These are phyloP conservation scores for Musca domestica DNA, from an alignment of 1,140 invertebrate genomes.

Conservation along the genomic window DNA sequence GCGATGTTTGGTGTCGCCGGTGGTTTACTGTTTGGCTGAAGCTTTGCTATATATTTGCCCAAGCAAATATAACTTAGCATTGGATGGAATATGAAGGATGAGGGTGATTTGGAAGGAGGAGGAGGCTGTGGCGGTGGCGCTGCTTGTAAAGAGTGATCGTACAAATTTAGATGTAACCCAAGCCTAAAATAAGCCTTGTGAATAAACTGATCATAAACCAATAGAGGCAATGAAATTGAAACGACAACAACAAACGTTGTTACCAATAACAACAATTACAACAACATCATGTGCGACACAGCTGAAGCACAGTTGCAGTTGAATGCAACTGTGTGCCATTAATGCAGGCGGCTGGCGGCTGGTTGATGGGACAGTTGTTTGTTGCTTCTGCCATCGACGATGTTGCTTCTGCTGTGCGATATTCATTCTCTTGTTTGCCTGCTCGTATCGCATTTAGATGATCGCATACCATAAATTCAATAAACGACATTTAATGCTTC, in stretches of 20 bases:
- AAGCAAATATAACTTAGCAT: too few relatives aligned
- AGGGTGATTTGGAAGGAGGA: too few relatives aligned
- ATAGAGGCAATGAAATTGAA: slow-evolving; percentile 11
- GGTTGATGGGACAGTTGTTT: too few relatives aligned
- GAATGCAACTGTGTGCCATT: background rate
- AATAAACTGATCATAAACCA: slow-evolving; percentile 19
- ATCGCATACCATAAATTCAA: slow-evolving; percentile 27
- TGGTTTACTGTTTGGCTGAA: too few relatives aligned
- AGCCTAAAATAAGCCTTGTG: slow-evolving; percentile 1
- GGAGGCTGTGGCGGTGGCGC: too few relatives aligned
- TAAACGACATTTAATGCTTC: slow-evolving; percentile 28
- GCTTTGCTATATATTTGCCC: too few relatives aligned
- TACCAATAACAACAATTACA: background rate
- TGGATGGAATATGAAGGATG: too few relatives aligned
- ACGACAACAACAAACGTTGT: too few relatives aligned
- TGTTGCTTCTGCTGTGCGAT: too few relatives aligned
- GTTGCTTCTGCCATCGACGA: too few relatives aligned
- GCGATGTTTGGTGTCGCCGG: too few relatives aligned
- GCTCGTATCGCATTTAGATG: slow-evolving; percentile 19
- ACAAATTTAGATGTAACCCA: slow-evolving; percentile 20
- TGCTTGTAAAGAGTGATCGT: background rate
- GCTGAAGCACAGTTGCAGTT: slow-evolving; percentile 13
- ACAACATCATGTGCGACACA: background rate
- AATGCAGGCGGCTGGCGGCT: too few relatives aligned
- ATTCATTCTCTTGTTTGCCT: background rate